Conservation (phyloP, 2,888 invertebrate species). For the Epirrhoe alternata region DNA sequence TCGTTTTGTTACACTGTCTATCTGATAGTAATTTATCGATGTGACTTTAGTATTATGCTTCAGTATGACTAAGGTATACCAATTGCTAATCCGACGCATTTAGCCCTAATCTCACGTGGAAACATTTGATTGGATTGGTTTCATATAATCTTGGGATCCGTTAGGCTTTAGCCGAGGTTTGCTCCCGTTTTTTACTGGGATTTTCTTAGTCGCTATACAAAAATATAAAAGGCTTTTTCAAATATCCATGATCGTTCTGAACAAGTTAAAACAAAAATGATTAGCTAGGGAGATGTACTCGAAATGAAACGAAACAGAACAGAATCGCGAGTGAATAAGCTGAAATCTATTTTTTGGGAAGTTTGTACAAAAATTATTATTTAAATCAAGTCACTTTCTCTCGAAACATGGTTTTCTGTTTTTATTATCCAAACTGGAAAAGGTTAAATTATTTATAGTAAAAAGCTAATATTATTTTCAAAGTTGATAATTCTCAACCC, state of each 20-base stretch:
- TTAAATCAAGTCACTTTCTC: too few species aligned
- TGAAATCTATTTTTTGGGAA: too few species aligned
- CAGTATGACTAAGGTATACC: neutral
- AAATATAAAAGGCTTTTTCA: neutral
- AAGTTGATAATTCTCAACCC: conserved; percentile 15
- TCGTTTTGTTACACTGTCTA: too few species aligned
- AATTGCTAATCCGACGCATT: conserved; percentile 59
- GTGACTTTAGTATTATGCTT: too few species aligned
- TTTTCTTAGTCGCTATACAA: neutral
- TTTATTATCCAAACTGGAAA: neutral
- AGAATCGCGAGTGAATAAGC: too few species aligned
- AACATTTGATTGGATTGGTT: conserved; percentile 15
- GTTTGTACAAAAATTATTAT: too few species aligned
- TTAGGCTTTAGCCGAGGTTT: neutral
- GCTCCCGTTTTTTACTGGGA: neutral
- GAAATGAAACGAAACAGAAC: too few species aligned
- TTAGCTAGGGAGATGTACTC: too few species aligned
- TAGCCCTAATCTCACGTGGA: conserved; percentile 37
- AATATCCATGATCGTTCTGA: neutral
- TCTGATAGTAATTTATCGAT: too few species aligned
- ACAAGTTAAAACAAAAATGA: neutral
- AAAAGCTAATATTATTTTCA: conserved; percentile 14
- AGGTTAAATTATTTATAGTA: neutral
- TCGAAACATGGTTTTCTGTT: too few species aligned
- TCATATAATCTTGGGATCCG: conserved; percentile 8